These are phyloP conservation scores for Zaprionus africanus DNA, from an alignment of 1,140 invertebrate genomes.

Conservation along the genomic window DNA sequence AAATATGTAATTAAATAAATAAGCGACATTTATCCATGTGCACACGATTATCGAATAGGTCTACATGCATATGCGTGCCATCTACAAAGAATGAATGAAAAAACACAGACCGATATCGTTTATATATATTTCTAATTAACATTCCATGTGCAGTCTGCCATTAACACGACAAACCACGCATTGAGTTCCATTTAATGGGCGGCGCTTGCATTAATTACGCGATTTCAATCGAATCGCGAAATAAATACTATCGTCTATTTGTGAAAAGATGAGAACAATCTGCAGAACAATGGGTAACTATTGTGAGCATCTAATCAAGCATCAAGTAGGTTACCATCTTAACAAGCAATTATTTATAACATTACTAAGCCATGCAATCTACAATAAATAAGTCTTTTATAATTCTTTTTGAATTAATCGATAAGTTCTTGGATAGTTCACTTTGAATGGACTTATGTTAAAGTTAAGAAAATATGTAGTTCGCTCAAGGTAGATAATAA, in stretches of 20 bases:
- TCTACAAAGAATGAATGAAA: slow-evolving; percentile 5
- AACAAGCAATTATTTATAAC: too few relatives aligned
- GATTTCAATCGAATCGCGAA: neutral
- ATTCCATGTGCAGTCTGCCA: slow-evolving; percentile 47
- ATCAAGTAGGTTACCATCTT: too few relatives aligned
- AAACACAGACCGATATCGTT: neutral
- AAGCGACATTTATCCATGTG: slow-evolving; percentile 23
- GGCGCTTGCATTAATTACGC: slow-evolving; percentile 1
- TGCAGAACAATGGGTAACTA: too few relatives aligned
- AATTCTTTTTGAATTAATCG: too few relatives aligned
- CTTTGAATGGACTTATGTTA: too few relatives aligned
- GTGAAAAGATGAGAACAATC: neutral
- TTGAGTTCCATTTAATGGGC: slow-evolving; percentile 2
- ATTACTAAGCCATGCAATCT: too few relatives aligned
- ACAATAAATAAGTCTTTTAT: too few relatives aligned
- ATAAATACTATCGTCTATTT: neutral
- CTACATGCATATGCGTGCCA: neutral
- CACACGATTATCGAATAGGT: slow-evolving; percentile 10
- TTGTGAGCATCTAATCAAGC: too few relatives aligned
- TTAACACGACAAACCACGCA: slow-evolving; percentile 13
- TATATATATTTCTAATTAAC: slow-evolving; percentile 67
- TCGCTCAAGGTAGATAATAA: too few relatives aligned
- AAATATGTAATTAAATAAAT: slow-evolving; percentile 73
- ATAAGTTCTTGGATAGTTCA: too few relatives aligned
- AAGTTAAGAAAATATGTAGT: too few relatives aligned